These are phyloP conservation scores for Dermochelys coriacea DNA, from an alignment of 2,797 vertebrate genomes.

Conservation along the genomic window DNA sequence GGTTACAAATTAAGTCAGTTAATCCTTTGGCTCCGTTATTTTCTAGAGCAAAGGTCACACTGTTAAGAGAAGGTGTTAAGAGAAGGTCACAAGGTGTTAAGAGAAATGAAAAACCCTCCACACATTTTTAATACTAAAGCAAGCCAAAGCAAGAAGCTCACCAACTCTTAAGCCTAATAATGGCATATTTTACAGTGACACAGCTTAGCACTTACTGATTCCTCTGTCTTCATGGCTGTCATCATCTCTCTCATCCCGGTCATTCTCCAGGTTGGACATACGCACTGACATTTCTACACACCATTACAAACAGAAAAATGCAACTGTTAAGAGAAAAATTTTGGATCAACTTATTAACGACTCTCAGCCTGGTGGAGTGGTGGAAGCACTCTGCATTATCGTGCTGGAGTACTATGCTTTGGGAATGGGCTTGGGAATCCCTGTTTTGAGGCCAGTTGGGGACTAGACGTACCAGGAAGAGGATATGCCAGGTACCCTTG, in stretches of 20 bases:
- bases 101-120: not conserved
- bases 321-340: conserved; percentile 43
- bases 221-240: conserved; percentile 98
- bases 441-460: rapidly evolving
- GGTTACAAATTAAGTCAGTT: not conserved
- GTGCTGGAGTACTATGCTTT: not conserved
- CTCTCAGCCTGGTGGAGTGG: not conserved
- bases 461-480: not conserved
- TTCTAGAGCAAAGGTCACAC: not conserved
- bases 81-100: conserved; percentile 2
- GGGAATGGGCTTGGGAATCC: conserved; percentile 5
- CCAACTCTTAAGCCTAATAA: not conserved
- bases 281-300: conserved; percentile 96
- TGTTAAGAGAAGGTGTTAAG: not conserved
- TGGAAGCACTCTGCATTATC: not conserved
- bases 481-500: not conserved
- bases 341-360: not conserved
- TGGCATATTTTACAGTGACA: not conserved
- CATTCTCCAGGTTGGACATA: conserved; percentile 99
- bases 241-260: conserved; percentile 95
- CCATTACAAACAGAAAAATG: conserved; percentile 71
- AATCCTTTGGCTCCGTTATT: not conserved
- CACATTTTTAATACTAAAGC: not conserved
- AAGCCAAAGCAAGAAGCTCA: not conserved
- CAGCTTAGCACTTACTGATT: conserved; percentile 89